Percentiles rank a stretch among this genome's conserved stretches.
phyloP scores from a whole-genome alignment of 2,888 invertebrate species.

The Neria commutata region DNA sequence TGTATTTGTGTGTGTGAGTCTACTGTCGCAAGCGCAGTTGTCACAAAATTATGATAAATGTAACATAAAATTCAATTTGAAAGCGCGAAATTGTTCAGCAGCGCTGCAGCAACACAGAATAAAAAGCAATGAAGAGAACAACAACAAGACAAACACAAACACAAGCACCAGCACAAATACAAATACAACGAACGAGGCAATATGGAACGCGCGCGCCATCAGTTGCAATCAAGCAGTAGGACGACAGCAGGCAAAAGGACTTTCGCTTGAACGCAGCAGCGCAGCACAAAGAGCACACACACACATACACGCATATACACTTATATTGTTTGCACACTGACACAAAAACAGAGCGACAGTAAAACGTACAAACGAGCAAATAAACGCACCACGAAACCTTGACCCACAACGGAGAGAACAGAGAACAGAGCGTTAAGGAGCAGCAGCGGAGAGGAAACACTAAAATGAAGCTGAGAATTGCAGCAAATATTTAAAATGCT shows the following conservation, averaged over 20 bases:
- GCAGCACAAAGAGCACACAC: conserved; percentile 10
- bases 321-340: background rate
- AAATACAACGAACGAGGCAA: conserved; percentile 15
- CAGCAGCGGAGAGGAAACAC: conserved; percentile 1
- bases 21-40: conserved; percentile 17
- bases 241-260: conserved; percentile 11
- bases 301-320: background rate
- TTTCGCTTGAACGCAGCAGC: conserved; percentile 6
- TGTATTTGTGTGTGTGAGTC: background rate
- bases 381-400: conserved; percentile 28
- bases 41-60: conserved; percentile 37
- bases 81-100: conserved; percentile 14
- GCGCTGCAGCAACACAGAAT: background rate
- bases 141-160: conserved; percentile 17
- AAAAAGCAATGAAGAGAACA: conserved; percentile 9
- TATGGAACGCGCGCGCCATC: conserved; percentile 33
- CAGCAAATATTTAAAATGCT: conserved; percentile 20
- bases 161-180: too few species aligned
- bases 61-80: conserved; percentile 36
- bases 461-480: conserved; percentile 1
- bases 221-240: conserved; percentile 46
- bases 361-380: conserved; percentile 7
- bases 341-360: conserved; percentile 1
- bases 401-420: conserved; percentile 30
- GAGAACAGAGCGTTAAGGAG: background rate